Evolutionary conservation across 2,888 invertebrate genomes (phyloP).

Genomic region (Proisotoma minuta): DNA sequence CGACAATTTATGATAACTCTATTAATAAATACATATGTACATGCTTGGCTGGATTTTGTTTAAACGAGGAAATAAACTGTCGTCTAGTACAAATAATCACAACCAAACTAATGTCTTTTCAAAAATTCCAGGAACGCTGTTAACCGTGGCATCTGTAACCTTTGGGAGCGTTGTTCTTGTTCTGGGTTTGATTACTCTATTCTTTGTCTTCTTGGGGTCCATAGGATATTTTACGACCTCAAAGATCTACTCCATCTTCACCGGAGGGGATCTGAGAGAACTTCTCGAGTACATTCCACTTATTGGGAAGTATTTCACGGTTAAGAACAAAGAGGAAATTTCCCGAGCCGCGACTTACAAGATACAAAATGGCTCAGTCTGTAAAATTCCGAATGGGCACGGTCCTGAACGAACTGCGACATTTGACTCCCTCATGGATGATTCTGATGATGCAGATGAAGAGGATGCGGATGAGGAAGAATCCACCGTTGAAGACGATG

Average conservation of each 20-base stretch:
- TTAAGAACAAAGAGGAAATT: too few relatives aligned
- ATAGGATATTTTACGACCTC: conserved; percentile 31
- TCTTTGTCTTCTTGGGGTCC: conserved; percentile 22
- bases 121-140: conserved; percentile 34
- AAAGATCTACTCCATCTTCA: conserved; percentile 27
- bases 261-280: conserved; percentile 11
- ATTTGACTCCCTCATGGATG: too few relatives aligned
- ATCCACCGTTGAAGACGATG: conserved; percentile 14
- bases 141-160: conserved; percentile 33
- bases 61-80: too few relatives aligned
- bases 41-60: too few relatives aligned
- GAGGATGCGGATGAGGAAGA: conserved; percentile 11
- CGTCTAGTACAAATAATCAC: too few relatives aligned
- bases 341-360: too few relatives aligned
- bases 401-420: too few relatives aligned
- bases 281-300: conserved; percentile 25
- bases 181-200: conserved; percentile 27
- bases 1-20: too few relatives aligned
- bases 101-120: too few relatives aligned
- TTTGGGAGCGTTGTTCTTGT: conserved; percentile 33
- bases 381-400: conserved; percentile 19
- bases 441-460: conserved; percentile 15
- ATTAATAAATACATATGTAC: too few relatives aligned
- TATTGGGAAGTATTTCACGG: conserved; percentile 18
- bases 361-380: not conserved